Evolutionary conservation across 2,113 vertebrate genomes (phyloP).

Genomic region (Budorcas taxicolor): DNA sequence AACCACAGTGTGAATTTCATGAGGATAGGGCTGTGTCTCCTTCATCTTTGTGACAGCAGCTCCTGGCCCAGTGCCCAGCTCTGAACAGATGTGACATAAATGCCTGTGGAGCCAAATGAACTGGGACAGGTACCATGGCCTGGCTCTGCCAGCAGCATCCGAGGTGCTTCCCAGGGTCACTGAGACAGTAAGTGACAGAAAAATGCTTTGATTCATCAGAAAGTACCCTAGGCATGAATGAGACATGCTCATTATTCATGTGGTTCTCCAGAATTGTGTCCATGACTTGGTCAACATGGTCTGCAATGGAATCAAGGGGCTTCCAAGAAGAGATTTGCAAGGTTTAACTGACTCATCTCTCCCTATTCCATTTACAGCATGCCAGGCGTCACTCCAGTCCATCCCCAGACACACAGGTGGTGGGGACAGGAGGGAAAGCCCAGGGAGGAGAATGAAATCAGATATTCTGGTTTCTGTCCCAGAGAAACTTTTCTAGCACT

Average conservation of each 20-base stretch:
- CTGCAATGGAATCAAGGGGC: background rate
- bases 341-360: background rate
- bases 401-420: background rate
- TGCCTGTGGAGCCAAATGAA: background rate
- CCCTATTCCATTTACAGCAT: background rate
- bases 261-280: background rate
- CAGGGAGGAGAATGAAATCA: background rate
- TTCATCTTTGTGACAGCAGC: background rate
- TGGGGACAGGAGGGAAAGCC: background rate
- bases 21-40: background rate
- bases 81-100: background rate
- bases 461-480: background rate
- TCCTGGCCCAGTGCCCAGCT: background rate
- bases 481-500: background rate
- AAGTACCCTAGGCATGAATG: background rate
- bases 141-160: background rate
- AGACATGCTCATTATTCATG: background rate
- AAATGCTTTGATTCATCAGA: background rate
- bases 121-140: background rate
- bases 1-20: background rate
- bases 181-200: background rate
- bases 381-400: background rate
- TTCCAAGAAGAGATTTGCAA: conserved; percentile 5
- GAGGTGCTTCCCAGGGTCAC: background rate
- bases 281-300: background rate